Conservation (phyloP, 2,888 invertebrate species). For the Ametastegia equiseti region DNA sequence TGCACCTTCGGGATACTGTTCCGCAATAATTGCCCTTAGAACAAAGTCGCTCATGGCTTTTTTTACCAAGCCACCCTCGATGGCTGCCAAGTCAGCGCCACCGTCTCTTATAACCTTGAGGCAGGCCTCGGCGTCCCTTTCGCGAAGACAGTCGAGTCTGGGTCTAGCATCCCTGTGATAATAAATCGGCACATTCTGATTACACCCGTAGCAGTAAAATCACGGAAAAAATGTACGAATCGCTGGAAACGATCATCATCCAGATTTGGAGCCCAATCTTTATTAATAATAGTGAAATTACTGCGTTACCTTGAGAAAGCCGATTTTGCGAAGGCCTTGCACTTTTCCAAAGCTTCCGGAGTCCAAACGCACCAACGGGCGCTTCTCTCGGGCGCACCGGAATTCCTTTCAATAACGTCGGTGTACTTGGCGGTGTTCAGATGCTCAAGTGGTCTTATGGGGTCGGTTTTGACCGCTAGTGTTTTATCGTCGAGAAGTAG, state of each 20-base stretch:
- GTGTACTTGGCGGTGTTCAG: constrained; percentile 82
- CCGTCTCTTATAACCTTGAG: constrained; percentile 83
- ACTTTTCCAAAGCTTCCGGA: constrained; percentile 85
- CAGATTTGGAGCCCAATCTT: too few species aligned
- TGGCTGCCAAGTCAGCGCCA: constrained; percentile 84
- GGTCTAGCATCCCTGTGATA: constrained; percentile 84
- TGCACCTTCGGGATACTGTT: constrained; percentile 80
- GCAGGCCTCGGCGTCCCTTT: constrained; percentile 82
- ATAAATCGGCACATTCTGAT: background rate
- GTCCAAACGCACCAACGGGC: constrained; percentile 82
- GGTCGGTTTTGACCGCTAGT: constrained; percentile 82
- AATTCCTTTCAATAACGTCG: constrained; percentile 86
- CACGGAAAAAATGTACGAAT: background rate
- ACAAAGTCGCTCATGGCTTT: constrained; percentile 79
- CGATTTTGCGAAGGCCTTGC: constrained; percentile 83
- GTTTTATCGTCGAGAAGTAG: constrained; percentile 81
- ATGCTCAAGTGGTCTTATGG: constrained; percentile 80
- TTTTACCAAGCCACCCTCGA: constrained; percentile 81
- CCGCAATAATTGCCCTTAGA: constrained; percentile 81
- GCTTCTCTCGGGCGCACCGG: constrained; percentile 83
- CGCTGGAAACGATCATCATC: background rate
- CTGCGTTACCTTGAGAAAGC: constrained; percentile 80
- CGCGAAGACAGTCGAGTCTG: constrained; percentile 85
- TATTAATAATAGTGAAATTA: too few species aligned
- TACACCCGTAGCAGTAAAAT: background rate